These are phyloP conservation scores for Arrhopalites spinosus DNA, from an alignment of 2,888 invertebrate species.

Conservation along the genomic window DNA sequence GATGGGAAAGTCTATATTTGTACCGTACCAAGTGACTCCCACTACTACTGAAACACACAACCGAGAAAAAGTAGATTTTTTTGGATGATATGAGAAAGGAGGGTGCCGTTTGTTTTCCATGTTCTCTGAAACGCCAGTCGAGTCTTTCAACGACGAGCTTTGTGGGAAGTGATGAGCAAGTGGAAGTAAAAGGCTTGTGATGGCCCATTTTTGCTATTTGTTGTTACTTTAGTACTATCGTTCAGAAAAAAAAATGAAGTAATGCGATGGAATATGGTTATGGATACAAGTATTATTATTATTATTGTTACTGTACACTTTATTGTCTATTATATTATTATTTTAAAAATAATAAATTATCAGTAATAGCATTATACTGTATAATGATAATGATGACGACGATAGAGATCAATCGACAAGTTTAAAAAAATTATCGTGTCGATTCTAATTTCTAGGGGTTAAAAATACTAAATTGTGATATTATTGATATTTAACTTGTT, in stretches of 20 bases:
- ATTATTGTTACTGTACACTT: conserved; percentile 34
- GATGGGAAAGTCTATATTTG: conserved; percentile 35
- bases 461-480: neutral
- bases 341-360: conserved; percentile 41
- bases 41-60: conserved; percentile 12
- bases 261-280: conserved; percentile 38
- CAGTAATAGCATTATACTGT: conserved; percentile 30
- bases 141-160: conserved; percentile 51
- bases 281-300: conserved; percentile 39
- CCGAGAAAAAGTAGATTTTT: conserved; percentile 4
- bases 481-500: conserved; percentile 9
- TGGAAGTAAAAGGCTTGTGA: conserved; percentile 40
- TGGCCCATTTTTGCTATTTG: conserved; percentile 41
- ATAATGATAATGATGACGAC: conserved; percentile 15
- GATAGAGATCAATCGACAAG: neutral
- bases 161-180: conserved; percentile 42
- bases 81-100: conserved; percentile 21
- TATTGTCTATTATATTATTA: conserved; percentile 39
- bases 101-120: conserved; percentile 37
- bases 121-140: conserved; percentile 46
- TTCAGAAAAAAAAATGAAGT: conserved; percentile 25
- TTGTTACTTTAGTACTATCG: conserved; percentile 39
- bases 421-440: neutral
- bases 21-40: conserved; percentile 36
- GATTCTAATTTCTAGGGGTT: conserved; percentile 10